Conservation (phyloP, 2,113 vertebrate genomes). For the Larimichthys polyactis region DNA sequence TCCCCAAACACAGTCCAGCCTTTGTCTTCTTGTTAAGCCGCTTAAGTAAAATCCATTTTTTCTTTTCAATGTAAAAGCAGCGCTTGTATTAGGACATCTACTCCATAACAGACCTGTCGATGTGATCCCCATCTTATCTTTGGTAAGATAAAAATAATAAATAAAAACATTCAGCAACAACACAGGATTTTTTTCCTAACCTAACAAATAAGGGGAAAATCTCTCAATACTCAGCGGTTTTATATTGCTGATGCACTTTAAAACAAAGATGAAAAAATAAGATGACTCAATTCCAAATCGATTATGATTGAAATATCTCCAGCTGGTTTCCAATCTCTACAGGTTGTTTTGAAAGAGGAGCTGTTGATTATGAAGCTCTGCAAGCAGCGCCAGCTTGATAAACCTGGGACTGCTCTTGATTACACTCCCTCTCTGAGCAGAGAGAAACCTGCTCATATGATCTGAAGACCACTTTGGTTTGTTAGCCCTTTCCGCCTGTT, state of each 20-base stretch:
- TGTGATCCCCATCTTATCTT: conserved; percentile 3
- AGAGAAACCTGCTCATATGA: conserved; percentile 31
- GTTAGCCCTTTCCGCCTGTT: conserved; percentile 23
- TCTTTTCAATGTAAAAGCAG: conserved; percentile 30
- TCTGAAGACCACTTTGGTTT: conserved; percentile 37
- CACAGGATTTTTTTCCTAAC: conserved; percentile 30
- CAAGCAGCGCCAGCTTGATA: neutral
- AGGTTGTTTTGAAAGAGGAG: conserved; percentile 43
- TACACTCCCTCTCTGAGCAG: conserved; percentile 32
- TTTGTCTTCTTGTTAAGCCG: conserved; percentile 34
- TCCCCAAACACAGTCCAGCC: conserved; percentile 24
- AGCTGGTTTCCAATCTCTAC: conserved; percentile 59
- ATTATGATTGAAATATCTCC: conserved; percentile 63
- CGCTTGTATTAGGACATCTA: conserved; percentile 9
- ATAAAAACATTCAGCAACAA: too few relatives aligned
- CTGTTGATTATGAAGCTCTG: conserved; percentile 57
- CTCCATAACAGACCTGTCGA: conserved; percentile 10
- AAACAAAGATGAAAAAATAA: conserved; percentile 18
- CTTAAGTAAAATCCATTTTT: conserved; percentile 13
- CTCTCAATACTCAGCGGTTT: conserved; percentile 13
- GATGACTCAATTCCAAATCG: conserved; percentile 52
- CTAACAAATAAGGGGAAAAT: conserved; percentile 25
- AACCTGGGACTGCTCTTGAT: conserved; percentile 45
- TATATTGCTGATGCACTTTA: conserved; percentile 12
- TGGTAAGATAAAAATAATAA: too few relatives aligned